A percentile compares a stretch with the other conserved stretches of the same genome.
Conservation (phyloP, 37 sponge, comb jelly and placozoan species). For the Lycopodina hypogea region DNA sequence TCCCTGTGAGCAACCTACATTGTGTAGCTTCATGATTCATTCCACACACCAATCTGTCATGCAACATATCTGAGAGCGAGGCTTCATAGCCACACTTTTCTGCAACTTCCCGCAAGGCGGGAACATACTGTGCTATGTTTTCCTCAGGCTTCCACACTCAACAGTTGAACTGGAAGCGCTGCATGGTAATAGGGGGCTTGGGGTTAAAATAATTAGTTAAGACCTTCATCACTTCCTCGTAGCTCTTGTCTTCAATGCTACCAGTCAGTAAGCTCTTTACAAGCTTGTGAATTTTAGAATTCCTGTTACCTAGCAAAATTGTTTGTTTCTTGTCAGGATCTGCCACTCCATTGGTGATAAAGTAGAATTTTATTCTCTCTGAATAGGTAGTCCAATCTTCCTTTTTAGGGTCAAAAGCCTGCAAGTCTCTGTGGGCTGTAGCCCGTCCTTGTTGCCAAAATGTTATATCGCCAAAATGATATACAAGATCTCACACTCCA, state of each 20-base stretch:
- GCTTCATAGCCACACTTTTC: slow-evolving; percentile 1
- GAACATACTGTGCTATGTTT: slow-evolving; percentile 9
- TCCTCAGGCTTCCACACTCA: slow-evolving; percentile 14
- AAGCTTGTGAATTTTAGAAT: slow-evolving; percentile 7
- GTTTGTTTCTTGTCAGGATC: slow-evolving; percentile 18
- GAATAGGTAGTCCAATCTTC: slow-evolving; percentile 14
- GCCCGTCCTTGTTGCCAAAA: too few species aligned
- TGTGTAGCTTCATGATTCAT: slow-evolving; percentile 12
- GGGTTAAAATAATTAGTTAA: slow-evolving; percentile 16
- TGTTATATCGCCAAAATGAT: too few species aligned
- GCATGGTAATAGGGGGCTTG: slow-evolving; percentile 8
- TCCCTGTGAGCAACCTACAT: slow-evolving; percentile 9
- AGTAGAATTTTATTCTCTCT: slow-evolving; percentile 23
- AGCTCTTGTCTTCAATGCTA: neutral
- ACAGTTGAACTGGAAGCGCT: slow-evolving; percentile 32
- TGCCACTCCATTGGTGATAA: slow-evolving; percentile 32
- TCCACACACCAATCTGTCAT: neutral
- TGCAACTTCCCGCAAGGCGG: slow-evolving; percentile 15
- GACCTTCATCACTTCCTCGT: slow-evolving; percentile 20
- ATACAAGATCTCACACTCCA: too few species aligned
- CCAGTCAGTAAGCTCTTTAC: slow-evolving; percentile 4
- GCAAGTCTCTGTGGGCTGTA: too few species aligned
- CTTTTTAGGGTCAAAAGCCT: neutral
- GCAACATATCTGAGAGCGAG: slow-evolving; percentile 22
- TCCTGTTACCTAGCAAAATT: slow-evolving; percentile 19